Evolutionary conservation across 2,113 vertebrate species (phyloP).

Genomic region (Ciconia stormi): DNA sequence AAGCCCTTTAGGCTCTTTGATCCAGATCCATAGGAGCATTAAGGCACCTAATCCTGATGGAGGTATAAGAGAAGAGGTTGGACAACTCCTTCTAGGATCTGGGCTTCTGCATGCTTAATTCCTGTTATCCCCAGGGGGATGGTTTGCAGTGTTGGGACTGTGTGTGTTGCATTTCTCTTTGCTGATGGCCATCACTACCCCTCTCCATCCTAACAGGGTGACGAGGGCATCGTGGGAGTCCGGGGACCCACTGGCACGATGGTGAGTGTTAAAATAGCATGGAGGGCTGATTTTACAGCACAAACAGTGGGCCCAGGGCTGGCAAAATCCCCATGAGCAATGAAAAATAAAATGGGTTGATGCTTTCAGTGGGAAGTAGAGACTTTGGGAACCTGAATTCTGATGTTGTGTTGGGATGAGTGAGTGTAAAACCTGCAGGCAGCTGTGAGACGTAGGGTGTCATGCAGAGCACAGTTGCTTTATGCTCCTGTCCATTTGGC

Average conservation of each 20-base stretch:
- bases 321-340: accelerated
- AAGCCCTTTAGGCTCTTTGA: background rate
- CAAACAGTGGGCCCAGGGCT: accelerated
- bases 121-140: background rate
- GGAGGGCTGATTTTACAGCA: accelerated
- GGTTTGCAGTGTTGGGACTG: background rate
- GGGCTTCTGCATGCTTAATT: background rate
- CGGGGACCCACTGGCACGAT: slow-evolving; percentile 70
- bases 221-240: slow-evolving; percentile 75
- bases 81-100: background rate
- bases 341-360: accelerated
- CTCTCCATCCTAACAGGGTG: slow-evolving; percentile 72
- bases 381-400: background rate
- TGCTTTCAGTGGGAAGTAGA: background rate
- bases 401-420: background rate
- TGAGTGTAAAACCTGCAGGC: background rate
- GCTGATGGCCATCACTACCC: background rate
- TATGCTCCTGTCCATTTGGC: background rate
- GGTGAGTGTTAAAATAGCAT: slow-evolving; percentile 65
- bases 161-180: accelerated
- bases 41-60: background rate
- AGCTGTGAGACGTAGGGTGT: background rate
- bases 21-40: background rate
- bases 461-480: background rate
- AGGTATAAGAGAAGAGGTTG: background rate